Evolutionary conservation across 2,797 vertebrate species (phyloP), one percentile per base, ranked within the genome.

Genomic region (Dallia pectoralis): DNA sequence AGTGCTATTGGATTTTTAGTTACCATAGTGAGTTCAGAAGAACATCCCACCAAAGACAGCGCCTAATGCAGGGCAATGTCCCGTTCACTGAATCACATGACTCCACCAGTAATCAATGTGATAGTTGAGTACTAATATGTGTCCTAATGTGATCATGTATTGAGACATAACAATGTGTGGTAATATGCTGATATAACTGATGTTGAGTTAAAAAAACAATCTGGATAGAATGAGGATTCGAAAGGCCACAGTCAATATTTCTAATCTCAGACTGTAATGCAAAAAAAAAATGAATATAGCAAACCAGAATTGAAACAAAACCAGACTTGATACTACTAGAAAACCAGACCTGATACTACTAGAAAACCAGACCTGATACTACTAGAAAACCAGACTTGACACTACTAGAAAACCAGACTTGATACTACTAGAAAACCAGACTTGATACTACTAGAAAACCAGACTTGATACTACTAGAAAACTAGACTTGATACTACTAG

Each of bases 251-350:
- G 33, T 49, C 9, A 22, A 5, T 25, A 5, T 2, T 36, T 73
- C 74, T 84, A 77, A 83, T 84, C 74, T 78, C 56, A 85, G 72
- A 72, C 22, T 73, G 53, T 18, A 49, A 19, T 68, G 64, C 62
- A 15, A 36, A 30, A 84, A 81, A 77, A 73, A 83, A 84, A 77
- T 70, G 85, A 88, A 89, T 87, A n/a, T 74, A 75, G 53, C 32
- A 53, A 30, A 67, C n/a, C 30, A 36, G 67, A 29, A 0, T 19
- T 49, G 18, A 49, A 49, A 18, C 15, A 49, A 15, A 19, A 53
- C 19, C 9, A 53, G 1, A n/a, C 49, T 8, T 53, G 19, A 22
- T 53, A n/a, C 49, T 6, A 53, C 49, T 53, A n/a, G n/a, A 49
- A 15, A 19, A 53, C 19, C 9, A 53, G 1, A n/a, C 49, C 4